A percentile compares a stretch with the other conserved stretches of the same genome.
These are phyloP conservation scores for Rugalucina vietnamica DNA, from an alignment of 2,888 invertebrate genomes.

Conservation along the genomic window DNA sequence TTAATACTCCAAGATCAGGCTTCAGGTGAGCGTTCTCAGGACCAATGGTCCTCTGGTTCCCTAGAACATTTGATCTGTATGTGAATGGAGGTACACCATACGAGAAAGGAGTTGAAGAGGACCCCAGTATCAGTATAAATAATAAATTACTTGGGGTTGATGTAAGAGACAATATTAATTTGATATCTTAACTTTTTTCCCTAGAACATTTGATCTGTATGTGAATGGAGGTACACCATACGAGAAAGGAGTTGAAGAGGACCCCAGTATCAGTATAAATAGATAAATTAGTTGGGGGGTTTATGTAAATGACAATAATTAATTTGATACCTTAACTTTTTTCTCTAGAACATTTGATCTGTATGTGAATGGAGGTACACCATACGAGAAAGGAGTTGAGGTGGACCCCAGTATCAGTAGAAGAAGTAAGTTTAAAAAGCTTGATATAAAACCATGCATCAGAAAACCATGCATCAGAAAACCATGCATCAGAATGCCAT, in stretches of 20 bases:
- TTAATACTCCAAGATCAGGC: too few relatives aligned
- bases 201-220: slow-evolving; percentile 79
- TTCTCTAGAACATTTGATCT: slow-evolving; percentile 79
- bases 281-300: too few relatives aligned
- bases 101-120: slow-evolving; percentile 83
- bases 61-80: slow-evolving; percentile 79
- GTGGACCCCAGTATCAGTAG: slow-evolving; percentile 82
- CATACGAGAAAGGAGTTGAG: slow-evolving; percentile 82
- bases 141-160: too few relatives aligned
- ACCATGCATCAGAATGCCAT: too few relatives aligned
- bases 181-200: too few relatives aligned
- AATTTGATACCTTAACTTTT: too few relatives aligned
- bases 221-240: slow-evolving; percentile 83
- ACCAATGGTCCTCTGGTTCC: slow-evolving; percentile 16
- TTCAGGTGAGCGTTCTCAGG: too few relatives aligned
- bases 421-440: slow-evolving; percentile 82
- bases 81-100: slow-evolving; percentile 83
- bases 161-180: too few relatives aligned
- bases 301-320: too few relatives aligned
- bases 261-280: slow-evolving; percentile 81
- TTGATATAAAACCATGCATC: too few relatives aligned
- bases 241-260: slow-evolving; percentile 83
- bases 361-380: slow-evolving; percentile 82
- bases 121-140: slow-evolving; percentile 81
- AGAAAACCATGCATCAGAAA: too few relatives aligned